Conservation (phyloP, 1,140 invertebrate genomes). For the Zaprionus gabonicus region DNA sequence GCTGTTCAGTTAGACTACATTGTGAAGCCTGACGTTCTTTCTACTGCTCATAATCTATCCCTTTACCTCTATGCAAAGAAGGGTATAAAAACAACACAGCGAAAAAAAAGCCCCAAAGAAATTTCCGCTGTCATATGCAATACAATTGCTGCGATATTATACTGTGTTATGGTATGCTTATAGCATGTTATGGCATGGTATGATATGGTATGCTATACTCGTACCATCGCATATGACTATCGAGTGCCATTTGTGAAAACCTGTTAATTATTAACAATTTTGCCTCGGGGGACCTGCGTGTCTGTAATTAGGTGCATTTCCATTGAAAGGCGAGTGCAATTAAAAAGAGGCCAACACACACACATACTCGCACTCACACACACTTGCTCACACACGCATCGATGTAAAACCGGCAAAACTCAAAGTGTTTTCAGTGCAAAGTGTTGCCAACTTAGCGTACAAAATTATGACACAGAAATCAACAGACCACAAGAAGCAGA, state of each 20-base stretch:
- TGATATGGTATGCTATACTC: background rate
- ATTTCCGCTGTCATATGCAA: slow-evolving; percentile 52
- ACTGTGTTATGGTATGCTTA: slow-evolving; percentile 15
- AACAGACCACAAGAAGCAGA: slow-evolving; percentile 9
- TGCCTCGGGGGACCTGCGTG: slow-evolving; percentile 59
- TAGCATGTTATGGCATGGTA: background rate
- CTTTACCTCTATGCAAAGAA: background rate
- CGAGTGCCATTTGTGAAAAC: slow-evolving; percentile 62
- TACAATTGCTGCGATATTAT: background rate
- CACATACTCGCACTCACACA: slow-evolving; percentile 4
- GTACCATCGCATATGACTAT: slow-evolving; percentile 8
- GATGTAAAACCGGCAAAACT: slow-evolving; percentile 41
- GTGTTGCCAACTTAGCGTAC: slow-evolving; percentile 82
- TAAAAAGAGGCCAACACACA: slow-evolving; percentile 61
- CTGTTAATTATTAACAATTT: slow-evolving; percentile 84
- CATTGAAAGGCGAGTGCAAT: slow-evolving; percentile 76
- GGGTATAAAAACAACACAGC: background rate
- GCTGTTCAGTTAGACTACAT: no score
- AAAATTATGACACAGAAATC: slow-evolving; percentile 71
- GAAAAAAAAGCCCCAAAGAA: slow-evolving; percentile 12
- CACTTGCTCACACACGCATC: slow-evolving; percentile 54
- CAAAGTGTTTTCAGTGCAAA: slow-evolving; percentile 65
- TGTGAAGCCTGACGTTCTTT: no score
- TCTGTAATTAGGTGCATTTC: slow-evolving; percentile 75
- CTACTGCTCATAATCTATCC: no score